Evolutionary conservation across 2,888 invertebrate species (phyloP), one percentile per base, ranked within the genome.

Genomic region (Pyrgus malvae): DNA sequence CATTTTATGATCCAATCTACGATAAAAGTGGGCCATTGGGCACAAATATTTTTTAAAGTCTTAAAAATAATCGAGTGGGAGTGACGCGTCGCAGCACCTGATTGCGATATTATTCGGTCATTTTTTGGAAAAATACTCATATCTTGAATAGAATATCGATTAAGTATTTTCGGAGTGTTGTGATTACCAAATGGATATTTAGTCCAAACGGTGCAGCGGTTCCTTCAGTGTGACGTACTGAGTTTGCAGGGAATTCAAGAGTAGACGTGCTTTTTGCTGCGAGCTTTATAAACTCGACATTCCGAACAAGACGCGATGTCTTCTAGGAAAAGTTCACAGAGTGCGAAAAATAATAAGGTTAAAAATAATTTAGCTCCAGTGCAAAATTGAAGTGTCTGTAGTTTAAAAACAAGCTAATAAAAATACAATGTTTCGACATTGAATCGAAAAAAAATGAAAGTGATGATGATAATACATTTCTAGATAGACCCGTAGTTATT

Each of bases 241-340:
- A 81, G 84, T 75, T 72, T 72, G 69, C 66, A 3, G 33, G 16
- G 16, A 14, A n/a, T n/a, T n/a, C n/a, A n/a, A 74, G 70, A 73
- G 69, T 72, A 72, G 2, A 16, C 72, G 70, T 62, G 65, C 69
- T 72, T 60, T 66, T 72, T 72, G 76, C 59, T 35, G 16, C 16
- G 19, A 51, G 35, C 60, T 50, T 57, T 50, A 74, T 69, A 71
- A 75, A 75, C 65, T 71, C 76, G 37, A 57, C 62, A 58, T 64
- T 65, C 45, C 53, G 60, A 53, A 59, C 65, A 57, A 59, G 64
- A 31, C 58, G 67, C 35, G 37, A 69, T 70, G 69, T 59, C 65
- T 65, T 66, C 63, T 35, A 57, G 55, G 59, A 65, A 60, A 68
- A 68, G 53, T 56, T 51, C 56, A 57, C 65, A 27, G 8, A 38